These are phyloP conservation scores for Eospalax fontanierii DNA, from an alignment of 2,797 vertebrate species.

Conservation along the genomic window DNA sequence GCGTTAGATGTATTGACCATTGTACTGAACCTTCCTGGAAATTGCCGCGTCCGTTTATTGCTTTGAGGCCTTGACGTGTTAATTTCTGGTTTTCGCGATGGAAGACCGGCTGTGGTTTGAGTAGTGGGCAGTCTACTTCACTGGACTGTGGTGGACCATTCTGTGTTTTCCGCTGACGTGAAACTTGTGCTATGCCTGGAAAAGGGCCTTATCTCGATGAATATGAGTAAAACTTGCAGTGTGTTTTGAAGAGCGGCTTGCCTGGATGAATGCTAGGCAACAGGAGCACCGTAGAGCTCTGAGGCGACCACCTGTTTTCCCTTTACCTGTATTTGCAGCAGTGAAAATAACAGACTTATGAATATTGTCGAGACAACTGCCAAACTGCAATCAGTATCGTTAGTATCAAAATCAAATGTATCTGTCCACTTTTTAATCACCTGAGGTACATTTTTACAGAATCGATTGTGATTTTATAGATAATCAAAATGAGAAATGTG, in stretches of 20 bases:
- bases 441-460: slow-evolving; percentile 50
- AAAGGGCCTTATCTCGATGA: not conserved
- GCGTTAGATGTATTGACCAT: not conserved
- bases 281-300: not conserved
- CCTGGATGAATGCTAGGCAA: not conserved
- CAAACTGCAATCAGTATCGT: not conserved
- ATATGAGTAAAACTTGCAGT: slow-evolving; percentile 31
- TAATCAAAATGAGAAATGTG: slow-evolving; percentile 54
- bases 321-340: slow-evolving; percentile 24
- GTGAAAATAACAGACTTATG: not conserved
- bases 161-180: not conserved
- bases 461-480: slow-evolving; percentile 37
- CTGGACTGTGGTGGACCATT: not conserved
- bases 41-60: slow-evolving; percentile 65
- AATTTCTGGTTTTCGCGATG: not conserved
- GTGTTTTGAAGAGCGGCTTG: not conserved
- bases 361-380: not conserved
- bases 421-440: not conserved
- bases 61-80: slow-evolving; percentile 71
- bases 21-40: slow-evolving; percentile 9
- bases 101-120: not conserved
- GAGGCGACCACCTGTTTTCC: slow-evolving; percentile 51
- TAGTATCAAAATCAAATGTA: not conserved
- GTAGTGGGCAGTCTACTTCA: not conserved
- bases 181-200: not conserved